Conservation (phyloP, 2,797 vertebrate species). For the Myotis vivesi region DNA sequence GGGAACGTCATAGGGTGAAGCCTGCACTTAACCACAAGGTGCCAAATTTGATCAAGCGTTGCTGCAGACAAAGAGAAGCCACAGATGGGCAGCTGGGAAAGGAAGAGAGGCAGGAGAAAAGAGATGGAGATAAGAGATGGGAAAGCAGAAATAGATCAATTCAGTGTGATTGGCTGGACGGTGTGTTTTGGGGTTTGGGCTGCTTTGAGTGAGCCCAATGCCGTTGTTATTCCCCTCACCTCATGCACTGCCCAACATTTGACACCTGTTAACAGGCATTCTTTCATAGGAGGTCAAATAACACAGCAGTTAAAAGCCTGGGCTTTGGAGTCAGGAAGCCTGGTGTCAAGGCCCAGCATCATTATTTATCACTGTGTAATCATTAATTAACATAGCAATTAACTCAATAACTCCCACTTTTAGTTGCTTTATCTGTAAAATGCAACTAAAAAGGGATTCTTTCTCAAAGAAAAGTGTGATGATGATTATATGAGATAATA, state of each 20-base stretch:
- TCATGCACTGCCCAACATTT: neutral
- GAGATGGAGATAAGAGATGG: neutral
- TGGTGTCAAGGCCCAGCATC: neutral
- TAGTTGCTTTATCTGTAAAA: conserved; percentile 38
- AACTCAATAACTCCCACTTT: neutral
- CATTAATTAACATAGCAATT: neutral
- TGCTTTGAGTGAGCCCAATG: neutral
- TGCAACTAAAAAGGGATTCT: neutral
- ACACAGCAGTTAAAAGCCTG: neutral
- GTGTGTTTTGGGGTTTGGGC: neutral
- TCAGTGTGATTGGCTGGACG: neutral
- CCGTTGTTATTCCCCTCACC: neutral
- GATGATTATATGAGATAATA: neutral
- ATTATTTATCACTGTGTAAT: neutral
- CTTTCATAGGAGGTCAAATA: neutral
- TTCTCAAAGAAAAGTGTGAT: neutral
- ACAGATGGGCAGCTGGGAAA: neutral
- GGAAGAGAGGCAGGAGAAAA: neutral
- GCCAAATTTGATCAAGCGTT: conserved; percentile 50
- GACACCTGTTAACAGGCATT: neutral
- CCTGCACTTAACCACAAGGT: conserved; percentile 59
- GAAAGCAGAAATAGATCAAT: neutral
- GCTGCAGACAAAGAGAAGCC: neutral
- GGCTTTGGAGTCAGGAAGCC: neutral
- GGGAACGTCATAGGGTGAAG: conserved; percentile 20